Evolutionary conservation across 1,140 invertebrate species (phyloP), one percentile per base, ranked within the genome.

Genomic region (Drosophila nigromelanica): DNA sequence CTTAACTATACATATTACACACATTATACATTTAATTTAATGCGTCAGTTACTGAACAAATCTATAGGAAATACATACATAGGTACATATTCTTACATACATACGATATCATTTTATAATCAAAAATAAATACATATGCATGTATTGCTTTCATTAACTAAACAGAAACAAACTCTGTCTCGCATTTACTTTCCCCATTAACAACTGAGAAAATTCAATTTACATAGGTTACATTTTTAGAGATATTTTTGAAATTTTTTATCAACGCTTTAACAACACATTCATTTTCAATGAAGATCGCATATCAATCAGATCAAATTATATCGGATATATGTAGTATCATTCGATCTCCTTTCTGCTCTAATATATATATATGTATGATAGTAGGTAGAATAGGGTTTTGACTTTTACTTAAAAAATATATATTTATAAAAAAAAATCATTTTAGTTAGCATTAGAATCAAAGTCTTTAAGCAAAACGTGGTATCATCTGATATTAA

Each of bases 401-500:
- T 73, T 68, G 63, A 73, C 55, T 73, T 68, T 72, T 59, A 12
- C 35, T 67, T 67, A 59, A 50, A 33, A 62, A 15, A n/a, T 48
- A 47, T 47, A 48, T 30, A 33, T n/a, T n/a, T 33, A 54, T 18
- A 6, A 54, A 56, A 35, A 47, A 60, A 67, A 68, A 35, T 40
- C 58, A 18, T 59, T 64, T 51, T 52, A 59, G 39, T 58, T 58
- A 61, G 68, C 64, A 63, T 85, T 50, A 79, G 72, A 69, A 75
- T 83, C 50, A 69, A 76, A 77, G 76, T 79, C 63, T 60, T 79
- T 54, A 79, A 81, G 75, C 74, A 63, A 69, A 77, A 64, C 59
- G 54, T 50, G 67, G 78, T 59, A 64, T 82, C 72, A 79, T 87
- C 82, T 81, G 81, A 86, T 79, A 86, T 86, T 86, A 86, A 86